Percentiles rank a stretch among this genome's conserved stretches.
Evolutionary conservation across 2,797 vertebrate species (phyloP).

Genomic region (Karalla daura): DNA sequence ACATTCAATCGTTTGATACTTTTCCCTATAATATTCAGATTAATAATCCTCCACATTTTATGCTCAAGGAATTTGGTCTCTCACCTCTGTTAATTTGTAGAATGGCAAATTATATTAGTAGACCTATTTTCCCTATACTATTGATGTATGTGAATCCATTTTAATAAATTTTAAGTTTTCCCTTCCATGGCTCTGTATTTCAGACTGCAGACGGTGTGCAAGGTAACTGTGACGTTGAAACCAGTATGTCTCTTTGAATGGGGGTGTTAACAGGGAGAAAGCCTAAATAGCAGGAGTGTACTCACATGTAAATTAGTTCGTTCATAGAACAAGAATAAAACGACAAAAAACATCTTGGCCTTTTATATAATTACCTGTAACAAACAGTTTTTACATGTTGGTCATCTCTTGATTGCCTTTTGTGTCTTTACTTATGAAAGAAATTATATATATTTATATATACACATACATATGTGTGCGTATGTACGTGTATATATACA

Average conservation of each 20-base stretch:
- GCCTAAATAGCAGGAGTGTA: slow-evolving; percentile 74
- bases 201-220: slow-evolving; percentile 74
- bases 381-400: slow-evolving; percentile 87
- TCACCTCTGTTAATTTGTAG: slow-evolving; percentile 68
- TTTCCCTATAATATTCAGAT: slow-evolving; percentile 39
- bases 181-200: slow-evolving; percentile 74
- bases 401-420: slow-evolving; percentile 87
- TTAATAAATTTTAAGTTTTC: slow-evolving; percentile 79
- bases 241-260: slow-evolving; percentile 69
- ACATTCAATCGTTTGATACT: slow-evolving; percentile 38
- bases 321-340: slow-evolving; percentile 82
- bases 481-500: slow-evolving; percentile 80
- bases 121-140: slow-evolving; percentile 69
- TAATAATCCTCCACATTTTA: slow-evolving; percentile 69
- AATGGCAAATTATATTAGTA: slow-evolving; percentile 77
- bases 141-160: slow-evolving; percentile 82
- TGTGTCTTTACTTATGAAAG: slow-evolving; percentile 87
- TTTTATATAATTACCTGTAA: slow-evolving; percentile 88
- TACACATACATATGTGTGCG: too few relatives aligned
- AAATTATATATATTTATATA: slow-evolving; percentile 81
- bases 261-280: slow-evolving; percentile 66
- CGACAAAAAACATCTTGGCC: slow-evolving; percentile 78
- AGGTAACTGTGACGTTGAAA: slow-evolving; percentile 70
- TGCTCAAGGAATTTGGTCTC: slow-evolving; percentile 73
- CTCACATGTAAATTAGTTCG: slow-evolving; percentile 86